A percentile compares a stretch with the other conserved stretches of the same genome.
phyloP scores from a whole-genome alignment of 1,140 invertebrate species.

The Magallana ariakensis region DNA sequence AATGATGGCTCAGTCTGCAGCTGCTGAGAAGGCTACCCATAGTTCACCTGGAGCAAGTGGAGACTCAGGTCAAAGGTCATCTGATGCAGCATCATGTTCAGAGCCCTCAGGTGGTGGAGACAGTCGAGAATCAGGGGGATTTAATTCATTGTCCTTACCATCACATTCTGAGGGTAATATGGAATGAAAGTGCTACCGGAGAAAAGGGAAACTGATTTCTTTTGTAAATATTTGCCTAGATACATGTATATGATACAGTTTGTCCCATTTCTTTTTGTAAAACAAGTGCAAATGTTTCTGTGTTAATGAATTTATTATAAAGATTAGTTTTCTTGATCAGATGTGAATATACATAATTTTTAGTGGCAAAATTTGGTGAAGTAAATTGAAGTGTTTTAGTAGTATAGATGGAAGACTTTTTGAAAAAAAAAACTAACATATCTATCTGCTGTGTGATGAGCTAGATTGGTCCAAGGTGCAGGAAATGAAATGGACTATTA shows the following conservation, averaged over 20 bases:
- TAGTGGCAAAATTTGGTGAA: conserved; percentile 21
- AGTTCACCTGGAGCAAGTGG: conserved; percentile 36
- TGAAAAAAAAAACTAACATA: background rate
- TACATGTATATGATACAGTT: background rate
- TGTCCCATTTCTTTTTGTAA: background rate
- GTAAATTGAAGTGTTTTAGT: too few species aligned
- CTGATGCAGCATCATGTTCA: background rate
- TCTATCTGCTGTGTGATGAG: background rate
- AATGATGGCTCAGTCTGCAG: conserved; percentile 87
- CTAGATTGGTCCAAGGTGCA: background rate
- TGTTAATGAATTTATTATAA: background rate
- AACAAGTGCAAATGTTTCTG: background rate
- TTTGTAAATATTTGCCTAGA: background rate
- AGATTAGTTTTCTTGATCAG: background rate
- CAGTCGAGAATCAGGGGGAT: background rate
- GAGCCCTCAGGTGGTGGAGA: conserved; percentile 17
- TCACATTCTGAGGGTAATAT: conserved; percentile 4
- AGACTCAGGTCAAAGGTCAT: conserved; percentile 22
- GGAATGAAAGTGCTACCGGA: conserved; percentile 2
- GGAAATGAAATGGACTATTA: background rate
- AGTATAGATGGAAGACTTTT: background rate
- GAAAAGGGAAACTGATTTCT: background rate
- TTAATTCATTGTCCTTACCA: conserved; percentile 6
- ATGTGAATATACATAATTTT: background rate
- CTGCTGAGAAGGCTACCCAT: conserved; percentile 56